Evolutionary conservation across 1,140 invertebrate species (phyloP).

Genomic region (Ridgeia piscesae): DNA sequence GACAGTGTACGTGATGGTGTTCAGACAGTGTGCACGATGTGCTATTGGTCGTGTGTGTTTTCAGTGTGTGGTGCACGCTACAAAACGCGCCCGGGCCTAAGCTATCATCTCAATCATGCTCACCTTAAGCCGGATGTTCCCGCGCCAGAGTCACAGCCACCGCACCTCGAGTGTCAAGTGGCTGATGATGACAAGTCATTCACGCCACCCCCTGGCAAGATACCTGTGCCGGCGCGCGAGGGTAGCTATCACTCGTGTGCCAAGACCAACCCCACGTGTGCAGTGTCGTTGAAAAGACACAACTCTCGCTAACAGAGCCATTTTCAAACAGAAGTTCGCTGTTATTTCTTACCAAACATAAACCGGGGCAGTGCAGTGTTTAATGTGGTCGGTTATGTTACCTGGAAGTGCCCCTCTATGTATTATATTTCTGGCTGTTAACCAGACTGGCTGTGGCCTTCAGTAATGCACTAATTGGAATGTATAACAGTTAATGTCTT

Average conservation of each 20-base stretch:
- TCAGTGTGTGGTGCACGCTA: slow-evolving; percentile 94
- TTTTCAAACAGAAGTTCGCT: background rate
- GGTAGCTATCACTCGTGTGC: background rate
- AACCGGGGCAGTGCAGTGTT: background rate
- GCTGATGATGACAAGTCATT: background rate
- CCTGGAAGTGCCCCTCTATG: too few relatives aligned
- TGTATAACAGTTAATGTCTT: too few relatives aligned
- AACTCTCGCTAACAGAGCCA: background rate
- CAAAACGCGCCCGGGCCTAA: slow-evolving; percentile 93
- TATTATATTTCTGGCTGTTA: too few relatives aligned
- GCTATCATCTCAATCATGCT: slow-evolving; percentile 95
- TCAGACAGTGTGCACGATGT: background rate
- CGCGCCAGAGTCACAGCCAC: background rate
- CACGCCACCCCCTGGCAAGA: background rate
- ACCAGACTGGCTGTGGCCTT: too few relatives aligned
- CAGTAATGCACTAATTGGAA: too few relatives aligned
- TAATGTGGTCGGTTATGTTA: background rate
- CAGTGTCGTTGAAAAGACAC: background rate
- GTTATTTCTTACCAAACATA: background rate
- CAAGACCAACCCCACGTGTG: background rate
- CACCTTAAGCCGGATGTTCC: slow-evolving; percentile 66
- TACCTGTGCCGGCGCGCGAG: background rate
- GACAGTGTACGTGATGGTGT: too few relatives aligned
- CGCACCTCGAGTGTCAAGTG: slow-evolving; percentile 12
- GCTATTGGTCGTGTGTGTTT: slow-evolving; percentile 21